phyloP scores from a whole-genome alignment of 1,140 invertebrate species.

The Holcopasites calliopsidis region DNA sequence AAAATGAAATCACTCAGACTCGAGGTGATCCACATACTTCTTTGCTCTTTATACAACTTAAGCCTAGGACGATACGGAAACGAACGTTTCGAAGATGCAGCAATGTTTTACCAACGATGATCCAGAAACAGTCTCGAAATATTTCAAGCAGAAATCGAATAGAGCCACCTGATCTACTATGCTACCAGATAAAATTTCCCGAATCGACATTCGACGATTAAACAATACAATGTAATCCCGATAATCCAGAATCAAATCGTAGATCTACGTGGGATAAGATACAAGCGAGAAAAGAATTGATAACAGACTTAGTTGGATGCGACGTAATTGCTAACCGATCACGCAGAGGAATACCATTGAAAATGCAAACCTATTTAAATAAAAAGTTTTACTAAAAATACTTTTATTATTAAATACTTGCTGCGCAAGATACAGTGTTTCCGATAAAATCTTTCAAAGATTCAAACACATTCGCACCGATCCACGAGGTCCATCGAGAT shows the following conservation, averaged over 20 bases:
- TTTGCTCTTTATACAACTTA: not conserved
- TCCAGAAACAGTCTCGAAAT: constrained; percentile 27
- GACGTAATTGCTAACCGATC: not conserved
- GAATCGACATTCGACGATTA: constrained; percentile 33
- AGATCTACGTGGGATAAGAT: not conserved
- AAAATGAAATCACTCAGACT: constrained; percentile 31
- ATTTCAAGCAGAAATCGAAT: constrained; percentile 20
- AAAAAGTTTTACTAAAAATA: constrained; percentile 20
- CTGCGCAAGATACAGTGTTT: constrained; percentile 10
- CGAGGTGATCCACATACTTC: constrained; percentile 11
- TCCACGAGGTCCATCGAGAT: constrained; percentile 23
- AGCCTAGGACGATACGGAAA: constrained; percentile 3
- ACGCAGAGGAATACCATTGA: not conserved
- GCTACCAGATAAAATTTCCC: too few relatives aligned
- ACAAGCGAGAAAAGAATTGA: not conserved
- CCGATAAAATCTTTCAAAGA: not conserved
- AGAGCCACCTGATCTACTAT: not conserved
- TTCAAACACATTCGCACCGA: not conserved
- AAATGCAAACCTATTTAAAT: not conserved
- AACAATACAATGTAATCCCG: constrained; percentile 32
- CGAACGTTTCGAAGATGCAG: not conserved
- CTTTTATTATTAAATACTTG: constrained; percentile 16
- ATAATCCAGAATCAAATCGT: not conserved
- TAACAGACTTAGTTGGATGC: not conserved
- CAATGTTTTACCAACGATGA: constrained; percentile 18